phyloP scores from a whole-genome alignment of 2,797 vertebrate genomes.

The Helicolenus hilgendorfi region DNA sequence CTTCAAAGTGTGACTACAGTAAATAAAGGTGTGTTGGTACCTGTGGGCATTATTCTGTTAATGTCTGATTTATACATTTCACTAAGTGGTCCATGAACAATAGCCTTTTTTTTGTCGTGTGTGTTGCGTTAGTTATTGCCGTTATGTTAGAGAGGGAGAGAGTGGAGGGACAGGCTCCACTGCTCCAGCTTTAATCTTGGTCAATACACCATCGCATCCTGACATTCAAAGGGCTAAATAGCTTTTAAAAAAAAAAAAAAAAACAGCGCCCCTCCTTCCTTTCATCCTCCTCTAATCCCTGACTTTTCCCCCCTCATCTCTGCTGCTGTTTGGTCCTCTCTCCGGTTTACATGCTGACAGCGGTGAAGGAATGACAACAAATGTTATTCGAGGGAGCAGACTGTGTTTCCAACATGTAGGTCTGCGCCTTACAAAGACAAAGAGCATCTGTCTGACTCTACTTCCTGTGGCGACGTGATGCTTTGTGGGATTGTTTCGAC shows the following conservation, averaged over 20 bases:
- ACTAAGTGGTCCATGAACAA: slow-evolving; percentile 23
- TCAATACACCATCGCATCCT: slow-evolving; percentile 63
- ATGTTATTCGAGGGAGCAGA: slow-evolving; percentile 37
- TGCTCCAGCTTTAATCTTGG: slow-evolving; percentile 60
- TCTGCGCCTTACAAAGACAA: slow-evolving; percentile 44
- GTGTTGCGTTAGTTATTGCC: background rate
- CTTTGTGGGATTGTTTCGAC: slow-evolving; percentile 65
- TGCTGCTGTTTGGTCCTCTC: slow-evolving; percentile 45
- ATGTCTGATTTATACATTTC: slow-evolving; percentile 18
- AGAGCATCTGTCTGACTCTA: slow-evolving; percentile 17
- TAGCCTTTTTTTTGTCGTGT: background rate
- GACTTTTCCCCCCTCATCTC: slow-evolving; percentile 36
- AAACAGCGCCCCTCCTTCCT: slow-evolving; percentile 14
- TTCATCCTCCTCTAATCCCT: slow-evolving; percentile 59
- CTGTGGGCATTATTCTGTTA: slow-evolving; percentile 20
- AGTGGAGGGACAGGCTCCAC: slow-evolving; percentile 11
- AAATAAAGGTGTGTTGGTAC: slow-evolving; percentile 22
- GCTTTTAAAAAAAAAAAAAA: background rate
- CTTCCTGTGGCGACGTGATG: slow-evolving; percentile 33
- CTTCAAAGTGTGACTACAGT: slow-evolving; percentile 30
- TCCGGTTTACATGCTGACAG: slow-evolving; percentile 43
- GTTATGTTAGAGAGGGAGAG: background rate
- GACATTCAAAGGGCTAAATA: slow-evolving; percentile 67
- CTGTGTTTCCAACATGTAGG: slow-evolving; percentile 51
- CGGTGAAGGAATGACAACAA: slow-evolving; percentile 39